A percentile compares a stretch with the other conserved stretches of the same genome.
Conservation (phyloP, 2,797 vertebrate genomes). For the Xenentodon cancila region DNA sequence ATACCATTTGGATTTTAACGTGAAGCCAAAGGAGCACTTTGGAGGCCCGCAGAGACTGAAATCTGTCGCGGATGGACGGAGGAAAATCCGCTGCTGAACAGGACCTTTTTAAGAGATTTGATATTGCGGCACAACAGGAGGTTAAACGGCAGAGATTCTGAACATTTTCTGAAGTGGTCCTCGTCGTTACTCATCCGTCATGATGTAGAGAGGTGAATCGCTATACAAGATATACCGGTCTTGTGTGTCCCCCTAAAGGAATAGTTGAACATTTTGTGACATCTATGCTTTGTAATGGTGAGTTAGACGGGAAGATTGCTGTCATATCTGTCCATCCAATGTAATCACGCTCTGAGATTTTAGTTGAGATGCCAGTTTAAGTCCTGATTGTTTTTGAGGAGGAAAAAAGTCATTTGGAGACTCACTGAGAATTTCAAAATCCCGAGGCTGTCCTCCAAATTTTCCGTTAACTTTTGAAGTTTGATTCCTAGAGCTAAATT, state of each 20-base stretch:
- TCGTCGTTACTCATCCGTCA: conserved; percentile 23
- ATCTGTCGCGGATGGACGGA: conserved; percentile 22
- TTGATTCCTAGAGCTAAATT: too few species aligned
- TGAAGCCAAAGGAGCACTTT: conserved; percentile 56
- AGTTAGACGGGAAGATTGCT: too few species aligned
- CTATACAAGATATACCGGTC: too few species aligned
- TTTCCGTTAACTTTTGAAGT: too few species aligned
- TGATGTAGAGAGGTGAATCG: conserved; percentile 19
- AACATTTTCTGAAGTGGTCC: conserved; percentile 36
- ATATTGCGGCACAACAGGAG: conserved; percentile 42
- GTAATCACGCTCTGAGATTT: too few species aligned
- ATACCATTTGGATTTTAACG: conserved; percentile 55
- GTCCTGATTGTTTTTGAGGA: too few species aligned
- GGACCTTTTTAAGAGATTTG: conserved; percentile 8
- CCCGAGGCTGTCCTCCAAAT: too few species aligned
- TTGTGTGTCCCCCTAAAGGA: conserved; percentile 20
- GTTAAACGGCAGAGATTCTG: conserved; percentile 26
- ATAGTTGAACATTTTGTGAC: conserved; percentile 17
- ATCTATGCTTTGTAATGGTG: background rate
- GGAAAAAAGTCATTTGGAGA: too few species aligned
- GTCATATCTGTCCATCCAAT: too few species aligned
- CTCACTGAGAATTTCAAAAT: too few species aligned
- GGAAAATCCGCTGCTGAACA: conserved; percentile 27
- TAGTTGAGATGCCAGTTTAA: too few species aligned
- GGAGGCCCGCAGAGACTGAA: conserved; percentile 26